phyloP scores from a whole-genome alignment of 2,797 vertebrate genomes.

The Rhinella marina region DNA sequence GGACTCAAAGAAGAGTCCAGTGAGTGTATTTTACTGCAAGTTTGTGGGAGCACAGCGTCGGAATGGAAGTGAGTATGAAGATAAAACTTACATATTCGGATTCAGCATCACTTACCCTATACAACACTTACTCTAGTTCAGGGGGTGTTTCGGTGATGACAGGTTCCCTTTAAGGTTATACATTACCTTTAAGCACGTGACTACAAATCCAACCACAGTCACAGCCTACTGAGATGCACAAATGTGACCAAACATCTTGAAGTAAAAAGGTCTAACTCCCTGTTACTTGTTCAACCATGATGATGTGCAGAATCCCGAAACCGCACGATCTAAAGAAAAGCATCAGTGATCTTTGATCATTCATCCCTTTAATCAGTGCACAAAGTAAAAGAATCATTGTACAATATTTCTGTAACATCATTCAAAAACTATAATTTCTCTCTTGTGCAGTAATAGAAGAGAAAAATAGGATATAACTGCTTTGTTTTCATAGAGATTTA shows the following conservation, averaged over 20 bases:
- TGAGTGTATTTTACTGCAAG: too few species aligned
- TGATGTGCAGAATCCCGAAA: constrained; percentile 53
- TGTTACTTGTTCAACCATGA: constrained; percentile 58
- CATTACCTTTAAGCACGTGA: constrained; percentile 37
- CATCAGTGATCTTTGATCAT: neutral
- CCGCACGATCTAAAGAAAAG: constrained; percentile 50
- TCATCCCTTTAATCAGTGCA: neutral
- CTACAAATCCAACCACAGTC: constrained; percentile 59
- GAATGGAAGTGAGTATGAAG: too few species aligned
- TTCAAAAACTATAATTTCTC: neutral
- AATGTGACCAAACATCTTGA: constrained; percentile 46
- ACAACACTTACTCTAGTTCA: too few species aligned
- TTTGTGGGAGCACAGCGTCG: too few species aligned
- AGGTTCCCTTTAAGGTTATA: too few species aligned
- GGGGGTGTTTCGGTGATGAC: too few species aligned
- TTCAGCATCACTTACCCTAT: too few species aligned
- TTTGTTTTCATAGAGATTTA: neutral
- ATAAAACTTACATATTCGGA: too few species aligned
- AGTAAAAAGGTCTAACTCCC: constrained; percentile 23
- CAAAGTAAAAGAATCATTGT: neutral
- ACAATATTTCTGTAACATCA: neutral
- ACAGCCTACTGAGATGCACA: constrained; percentile 62
- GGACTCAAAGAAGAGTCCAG: too few species aligned
- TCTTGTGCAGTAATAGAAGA: neutral
- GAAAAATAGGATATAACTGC: neutral